Evolutionary conservation across 37 sponge, comb jelly and placozoan species (phyloP), one percentile per base, ranked within the genome.

Genomic region (Cliona cf. orientalis): DNA sequence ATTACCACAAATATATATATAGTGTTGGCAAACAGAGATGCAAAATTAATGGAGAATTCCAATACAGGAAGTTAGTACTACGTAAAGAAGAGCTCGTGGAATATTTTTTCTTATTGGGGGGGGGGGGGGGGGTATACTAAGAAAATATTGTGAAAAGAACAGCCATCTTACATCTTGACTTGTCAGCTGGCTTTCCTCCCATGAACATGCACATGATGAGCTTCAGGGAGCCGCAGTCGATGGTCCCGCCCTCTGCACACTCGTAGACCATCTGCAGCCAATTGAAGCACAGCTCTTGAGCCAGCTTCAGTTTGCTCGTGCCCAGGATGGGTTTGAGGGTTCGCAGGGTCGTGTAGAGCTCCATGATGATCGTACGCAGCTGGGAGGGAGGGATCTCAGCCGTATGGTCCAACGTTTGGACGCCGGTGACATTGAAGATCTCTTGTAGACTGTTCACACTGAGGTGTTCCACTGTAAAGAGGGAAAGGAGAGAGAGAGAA

Each of bases 151-250:
- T n/a, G n/a, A n/a, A n/a, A n/a, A n/a, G n/a, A n/a, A n/a, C n/a
- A n/a, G n/a, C n/a, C n/a, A n/a, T n/a, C 87, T 86, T 41, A 86
- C 87, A 80, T 61, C 75, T 71, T 22, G 87, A 80, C 41, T 86
- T 86, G 17, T 86, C 87, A 22, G 56, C 29, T 14, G 39, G 2
- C 34, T 79, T 86, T 22, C 66, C 2, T 1, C 87, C 87, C 14
- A 35, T 53, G 66, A 86, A 79, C 1, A 86, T 64, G 25, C 67
- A 64, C 40, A 86, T 32, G 5, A 45, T 53, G n/a, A 86, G 61
- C 59, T 86, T 86, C 58, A 86, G 80, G 4, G 57, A 26, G 36
- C 75, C 80, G 67, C 63, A 74, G 0, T 46, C 63, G 0, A 72
- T 62, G 14, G 45, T 46, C 25, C 38, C 46, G 0, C 83, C 83